These are phyloP conservation scores for Sebastes schlegelii DNA, from an alignment of 2,113 vertebrate species.

Conservation along the genomic window DNA sequence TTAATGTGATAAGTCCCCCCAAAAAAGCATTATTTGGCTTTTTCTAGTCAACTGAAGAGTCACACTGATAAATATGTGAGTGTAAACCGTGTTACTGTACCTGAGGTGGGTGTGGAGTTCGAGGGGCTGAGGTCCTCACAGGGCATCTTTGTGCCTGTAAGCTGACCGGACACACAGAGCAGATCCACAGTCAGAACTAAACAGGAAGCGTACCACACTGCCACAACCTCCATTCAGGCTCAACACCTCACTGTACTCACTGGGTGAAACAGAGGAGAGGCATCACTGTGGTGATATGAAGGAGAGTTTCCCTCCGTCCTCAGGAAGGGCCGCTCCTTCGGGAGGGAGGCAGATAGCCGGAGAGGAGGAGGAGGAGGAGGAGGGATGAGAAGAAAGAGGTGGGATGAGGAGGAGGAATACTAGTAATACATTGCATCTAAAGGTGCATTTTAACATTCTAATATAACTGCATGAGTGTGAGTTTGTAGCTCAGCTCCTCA, in stretches of 20 bases:
- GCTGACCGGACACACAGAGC: slow-evolving; percentile 73
- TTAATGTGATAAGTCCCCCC: too few relatives aligned
- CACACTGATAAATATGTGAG: not conserved
- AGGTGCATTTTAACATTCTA: not conserved
- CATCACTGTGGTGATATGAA: slow-evolving; percentile 32
- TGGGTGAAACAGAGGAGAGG: slow-evolving; percentile 37
- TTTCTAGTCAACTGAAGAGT: not conserved
- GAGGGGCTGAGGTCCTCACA: slow-evolving; percentile 86
- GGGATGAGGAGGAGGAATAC: not conserved
- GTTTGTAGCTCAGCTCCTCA: slow-evolving; percentile 39
- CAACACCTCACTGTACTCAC: slow-evolving; percentile 59
- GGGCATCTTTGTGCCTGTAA: slow-evolving; percentile 83
- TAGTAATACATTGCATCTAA: not conserved
- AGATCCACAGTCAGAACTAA: slow-evolving; percentile 45
- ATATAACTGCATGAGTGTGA: not conserved
- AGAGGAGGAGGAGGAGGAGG: not conserved
- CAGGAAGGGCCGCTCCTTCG: slow-evolving; percentile 77
- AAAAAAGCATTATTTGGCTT: too few relatives aligned
- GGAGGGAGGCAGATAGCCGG: slow-evolving; percentile 3
- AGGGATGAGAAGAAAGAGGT: not conserved
- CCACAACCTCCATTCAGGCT: not conserved
- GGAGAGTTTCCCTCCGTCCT: slow-evolving; percentile 78
- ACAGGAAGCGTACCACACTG: not conserved
- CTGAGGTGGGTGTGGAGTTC: slow-evolving; percentile 82
- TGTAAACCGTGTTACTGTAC: slow-evolving; percentile 72